Evolutionary conservation across 2,797 vertebrate genomes (phyloP).

Genomic region (Natrix natrix): DNA sequence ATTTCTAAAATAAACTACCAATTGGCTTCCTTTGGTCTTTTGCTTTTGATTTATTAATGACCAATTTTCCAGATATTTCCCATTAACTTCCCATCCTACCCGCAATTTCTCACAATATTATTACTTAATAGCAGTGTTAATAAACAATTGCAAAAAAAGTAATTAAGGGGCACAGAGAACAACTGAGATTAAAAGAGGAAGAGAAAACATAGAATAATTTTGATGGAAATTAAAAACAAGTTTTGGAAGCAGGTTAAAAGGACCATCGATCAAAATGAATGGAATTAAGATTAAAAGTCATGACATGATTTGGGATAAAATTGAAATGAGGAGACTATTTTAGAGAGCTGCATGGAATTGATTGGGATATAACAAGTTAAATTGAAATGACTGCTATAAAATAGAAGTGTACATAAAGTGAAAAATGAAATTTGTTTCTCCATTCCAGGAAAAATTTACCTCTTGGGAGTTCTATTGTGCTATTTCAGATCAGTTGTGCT

Average conservation of each 20-base stretch:
- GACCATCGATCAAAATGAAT: not conserved
- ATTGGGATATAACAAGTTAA: not conserved
- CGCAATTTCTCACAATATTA: not conserved
- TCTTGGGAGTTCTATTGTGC: not conserved
- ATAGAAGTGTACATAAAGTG: not conserved
- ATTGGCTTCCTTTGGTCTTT: not conserved
- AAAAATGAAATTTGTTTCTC: not conserved
- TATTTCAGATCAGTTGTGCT: not conserved
- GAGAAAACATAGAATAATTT: not conserved
- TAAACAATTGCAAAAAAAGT: not conserved
- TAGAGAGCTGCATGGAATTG: not conserved
- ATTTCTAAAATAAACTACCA: too few species aligned
- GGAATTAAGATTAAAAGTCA: not conserved
- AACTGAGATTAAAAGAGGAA: not conserved
- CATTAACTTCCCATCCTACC: not conserved
- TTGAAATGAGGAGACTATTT: not conserved
- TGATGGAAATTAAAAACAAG: not conserved
- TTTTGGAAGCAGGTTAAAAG: not conserved
- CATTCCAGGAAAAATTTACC: not conserved
- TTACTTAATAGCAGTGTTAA: not conserved
- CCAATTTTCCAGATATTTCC: not conserved
- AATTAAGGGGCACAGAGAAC: not conserved
- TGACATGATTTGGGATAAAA: not conserved
- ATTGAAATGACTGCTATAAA: not conserved
- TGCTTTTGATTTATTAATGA: not conserved